Evolutionary conservation across 2,113 vertebrate species (phyloP).

Genomic region (Typhlomys cinereus): DNA sequence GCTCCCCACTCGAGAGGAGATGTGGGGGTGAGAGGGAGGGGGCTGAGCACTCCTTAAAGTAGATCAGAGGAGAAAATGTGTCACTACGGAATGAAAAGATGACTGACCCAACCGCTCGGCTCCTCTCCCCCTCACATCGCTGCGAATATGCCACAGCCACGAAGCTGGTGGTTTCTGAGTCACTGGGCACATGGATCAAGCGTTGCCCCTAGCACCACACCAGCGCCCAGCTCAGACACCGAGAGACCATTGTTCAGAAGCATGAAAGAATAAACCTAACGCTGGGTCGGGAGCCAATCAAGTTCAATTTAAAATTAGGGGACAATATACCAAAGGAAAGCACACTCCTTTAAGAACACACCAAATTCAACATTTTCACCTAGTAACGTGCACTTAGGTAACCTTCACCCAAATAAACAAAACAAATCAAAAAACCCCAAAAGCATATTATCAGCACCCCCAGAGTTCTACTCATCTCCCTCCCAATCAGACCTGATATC

Average conservation of each 20-base stretch:
- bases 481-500: neutral
- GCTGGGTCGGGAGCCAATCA: neutral
- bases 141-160: neutral
- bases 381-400: too few species aligned
- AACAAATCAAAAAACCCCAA: too few species aligned
- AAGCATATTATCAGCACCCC: too few species aligned
- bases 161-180: neutral
- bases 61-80: constrained; percentile 10
- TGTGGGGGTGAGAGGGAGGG: neutral
- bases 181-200: neutral
- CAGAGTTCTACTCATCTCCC: neutral
- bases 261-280: neutral
- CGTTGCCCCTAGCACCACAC: neutral
- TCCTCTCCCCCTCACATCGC: neutral
- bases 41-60: neutral
- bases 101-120: neutral
- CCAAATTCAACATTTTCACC: too few species aligned
- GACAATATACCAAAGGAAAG: neutral
- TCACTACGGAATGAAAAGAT: neutral
- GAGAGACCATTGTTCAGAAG: neutral
- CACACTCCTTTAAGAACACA: neutral
- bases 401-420: neutral
- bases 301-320: constrained; percentile 4
- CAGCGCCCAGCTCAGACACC: neutral
- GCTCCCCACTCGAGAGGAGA: neutral